A percentile compares a stretch with the other conserved stretches of the same genome.
These are phyloP conservation scores for Stenchaetothrips biformis DNA, from an alignment of 2,888 invertebrate genomes.

Conservation along the genomic window DNA sequence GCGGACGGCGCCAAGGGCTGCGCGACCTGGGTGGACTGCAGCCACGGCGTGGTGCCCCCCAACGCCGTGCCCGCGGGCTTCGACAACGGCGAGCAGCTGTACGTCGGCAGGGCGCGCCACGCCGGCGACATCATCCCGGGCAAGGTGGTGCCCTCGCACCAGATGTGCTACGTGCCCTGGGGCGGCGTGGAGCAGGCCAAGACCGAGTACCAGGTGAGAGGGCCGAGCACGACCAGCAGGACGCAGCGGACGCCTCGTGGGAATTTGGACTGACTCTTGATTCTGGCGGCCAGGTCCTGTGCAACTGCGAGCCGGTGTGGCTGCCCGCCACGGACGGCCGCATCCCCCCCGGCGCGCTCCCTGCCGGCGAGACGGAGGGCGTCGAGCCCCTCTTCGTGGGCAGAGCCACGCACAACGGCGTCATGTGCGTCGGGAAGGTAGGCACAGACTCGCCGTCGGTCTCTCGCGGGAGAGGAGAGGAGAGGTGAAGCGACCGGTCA, in stretches of 20 bases:
- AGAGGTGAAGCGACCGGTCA: not conserved
- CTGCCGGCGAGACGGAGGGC: conserved; percentile 43
- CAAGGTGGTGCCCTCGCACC: conserved; percentile 66
- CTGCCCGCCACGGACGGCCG: conserved; percentile 55
- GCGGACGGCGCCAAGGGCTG: conserved; percentile 39
- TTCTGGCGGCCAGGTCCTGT: conserved; percentile 44
- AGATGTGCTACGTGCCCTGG: conserved; percentile 68
- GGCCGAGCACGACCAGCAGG: too few species aligned
- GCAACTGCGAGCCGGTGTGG: conserved; percentile 48
- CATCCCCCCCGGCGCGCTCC: conserved; percentile 44
- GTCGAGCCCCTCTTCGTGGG: conserved; percentile 47
- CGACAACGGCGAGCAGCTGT: conserved; percentile 58
- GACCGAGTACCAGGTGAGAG: conserved; percentile 62
- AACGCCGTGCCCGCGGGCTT: conserved; percentile 66
- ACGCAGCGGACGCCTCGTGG: not conserved
- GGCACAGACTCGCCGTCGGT: too few species aligned
- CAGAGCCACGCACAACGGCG: conserved; percentile 42
- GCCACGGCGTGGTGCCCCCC: conserved; percentile 64
- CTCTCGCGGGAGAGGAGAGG: too few species aligned
- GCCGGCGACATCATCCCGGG: conserved; percentile 74
- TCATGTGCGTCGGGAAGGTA: conserved; percentile 44
- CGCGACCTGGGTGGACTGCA: conserved; percentile 60
- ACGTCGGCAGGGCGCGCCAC: conserved; percentile 64
- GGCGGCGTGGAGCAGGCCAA: conserved; percentile 68
- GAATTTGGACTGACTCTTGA: conserved; percentile 26